Conservation (phyloP, 2,888 invertebrate species). For the Elgonia sp. region DNA sequence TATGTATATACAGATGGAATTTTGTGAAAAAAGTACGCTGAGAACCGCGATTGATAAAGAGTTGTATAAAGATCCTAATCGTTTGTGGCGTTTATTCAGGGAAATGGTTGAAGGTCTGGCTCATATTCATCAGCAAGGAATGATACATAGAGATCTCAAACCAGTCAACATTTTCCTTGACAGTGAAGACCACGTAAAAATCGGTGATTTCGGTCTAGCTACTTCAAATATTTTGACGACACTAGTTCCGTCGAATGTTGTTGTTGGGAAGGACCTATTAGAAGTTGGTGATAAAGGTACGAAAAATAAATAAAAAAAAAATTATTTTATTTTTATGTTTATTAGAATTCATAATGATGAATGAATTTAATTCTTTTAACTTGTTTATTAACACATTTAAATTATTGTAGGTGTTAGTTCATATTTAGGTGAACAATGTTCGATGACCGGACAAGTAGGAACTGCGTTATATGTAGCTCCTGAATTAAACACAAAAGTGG, state of each 20-base stretch:
- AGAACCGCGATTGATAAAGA: conserved; percentile 95
- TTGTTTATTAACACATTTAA: neutral
- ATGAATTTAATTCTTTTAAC: neutral
- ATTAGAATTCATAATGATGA: neutral
- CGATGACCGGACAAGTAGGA: conserved; percentile 95
- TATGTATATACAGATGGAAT: conserved; percentile 99
- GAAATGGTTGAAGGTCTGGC: conserved; percentile 97
- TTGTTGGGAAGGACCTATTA: conserved; percentile 82
- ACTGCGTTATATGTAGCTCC: conserved; percentile 98
- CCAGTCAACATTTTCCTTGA: conserved; percentile 98
- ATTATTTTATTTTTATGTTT: neutral
- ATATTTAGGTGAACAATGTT: conserved; percentile 85
- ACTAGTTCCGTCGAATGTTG: conserved; percentile 79
- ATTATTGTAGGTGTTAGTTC: conserved; percentile 82
- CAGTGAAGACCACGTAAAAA: conserved; percentile 97
- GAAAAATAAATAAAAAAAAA: conserved; percentile 3
- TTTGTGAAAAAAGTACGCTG: conserved; percentile 98
- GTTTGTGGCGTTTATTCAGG: conserved; percentile 96
- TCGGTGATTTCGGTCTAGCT: conserved; percentile 98
- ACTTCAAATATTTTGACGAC: conserved; percentile 91
- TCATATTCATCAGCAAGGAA: conserved; percentile 97
- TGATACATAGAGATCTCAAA: conserved; percentile 95
- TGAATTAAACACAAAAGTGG: conserved; percentile 92
- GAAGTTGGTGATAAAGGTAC: conserved; percentile 82
- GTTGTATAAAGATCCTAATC: conserved; percentile 91